phyloP scores from a whole-genome alignment of 2,888 invertebrate species.

The Hymenopus coronatus region DNA sequence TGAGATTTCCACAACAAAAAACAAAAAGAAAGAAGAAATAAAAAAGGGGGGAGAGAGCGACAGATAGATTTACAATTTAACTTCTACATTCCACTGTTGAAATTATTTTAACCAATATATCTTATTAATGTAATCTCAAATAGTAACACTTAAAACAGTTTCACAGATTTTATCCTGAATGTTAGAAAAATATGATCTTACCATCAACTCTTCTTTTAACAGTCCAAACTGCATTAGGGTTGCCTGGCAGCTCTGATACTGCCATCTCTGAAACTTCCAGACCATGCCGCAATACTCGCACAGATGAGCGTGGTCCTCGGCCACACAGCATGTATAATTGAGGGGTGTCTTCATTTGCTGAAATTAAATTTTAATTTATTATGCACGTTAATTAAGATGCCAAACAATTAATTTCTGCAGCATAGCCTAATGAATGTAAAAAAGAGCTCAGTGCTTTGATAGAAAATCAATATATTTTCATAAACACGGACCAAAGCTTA shows the following conservation, averaged over 20 bases:
- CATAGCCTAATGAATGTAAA: too few species aligned
- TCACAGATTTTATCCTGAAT: too few species aligned
- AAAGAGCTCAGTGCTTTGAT: conserved; percentile 13
- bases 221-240: conserved; percentile 99
- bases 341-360: conserved; percentile 96
- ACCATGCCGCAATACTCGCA: conserved; percentile 93
- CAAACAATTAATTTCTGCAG: too few species aligned
- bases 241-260: conserved; percentile 98
- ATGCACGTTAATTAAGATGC: not conserved
- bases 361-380: not conserved
- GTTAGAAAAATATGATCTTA: conserved; percentile 51
- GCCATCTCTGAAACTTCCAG: conserved; percentile 99
- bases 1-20: too few species aligned
- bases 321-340: conserved; percentile 97
- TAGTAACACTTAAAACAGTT: too few species aligned
- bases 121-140: too few species aligned
- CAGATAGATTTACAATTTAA: too few species aligned
- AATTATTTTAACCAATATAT: too few species aligned
- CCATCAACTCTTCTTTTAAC: conserved; percentile 95
- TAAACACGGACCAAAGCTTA: conserved; percentile 22
- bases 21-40: too few species aligned
- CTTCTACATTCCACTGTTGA: too few species aligned
- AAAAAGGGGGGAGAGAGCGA: too few species aligned
- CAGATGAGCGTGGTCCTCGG: conserved; percentile 88
- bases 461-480: not conserved